Percentiles rank a stretch among this genome's conserved stretches.
Evolutionary conservation across 2,797 vertebrate genomes (phyloP).

Genomic region (Mormyrus proboscirostris): DNA sequence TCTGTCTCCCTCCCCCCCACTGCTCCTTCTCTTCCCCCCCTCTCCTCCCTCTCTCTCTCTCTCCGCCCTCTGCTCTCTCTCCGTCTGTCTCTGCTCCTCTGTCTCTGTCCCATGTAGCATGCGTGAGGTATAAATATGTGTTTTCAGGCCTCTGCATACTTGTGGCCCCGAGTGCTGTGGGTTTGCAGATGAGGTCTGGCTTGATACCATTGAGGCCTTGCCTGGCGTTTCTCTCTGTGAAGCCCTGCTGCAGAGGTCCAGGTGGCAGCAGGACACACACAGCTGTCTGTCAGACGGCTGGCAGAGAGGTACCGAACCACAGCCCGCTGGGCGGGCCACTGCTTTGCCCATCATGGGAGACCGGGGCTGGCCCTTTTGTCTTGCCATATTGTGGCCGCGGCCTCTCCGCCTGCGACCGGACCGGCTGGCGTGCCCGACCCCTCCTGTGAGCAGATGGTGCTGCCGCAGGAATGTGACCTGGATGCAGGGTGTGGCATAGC

Average conservation of each 20-base stretch:
- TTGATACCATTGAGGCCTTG: slow-evolving; percentile 20
- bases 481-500: not conserved
- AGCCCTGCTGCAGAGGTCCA: slow-evolving; percentile 30
- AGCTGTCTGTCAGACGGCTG: not conserved
- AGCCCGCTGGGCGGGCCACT: not conserved
- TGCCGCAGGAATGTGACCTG: not conserved
- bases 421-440: not conserved
- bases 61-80: too few species aligned
- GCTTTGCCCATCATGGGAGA: not conserved
- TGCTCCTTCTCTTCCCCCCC: not conserved
- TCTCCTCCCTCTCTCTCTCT: not conserved
- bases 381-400: not conserved
- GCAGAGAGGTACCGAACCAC: not conserved
- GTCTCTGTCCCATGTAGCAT: not conserved
- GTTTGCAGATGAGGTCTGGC: slow-evolving; percentile 28
- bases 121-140: not conserved
- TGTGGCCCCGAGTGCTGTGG: slow-evolving; percentile 37
- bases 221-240: not conserved
- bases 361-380: not conserved
- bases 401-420: not conserved
- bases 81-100: not conserved
- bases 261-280: not conserved
- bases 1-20: not conserved
- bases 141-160: not conserved
- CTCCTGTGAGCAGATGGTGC: not conserved